phyloP scores from a whole-genome alignment of 2,113 vertebrate species.

The Epinephelus lanceolatus region DNA sequence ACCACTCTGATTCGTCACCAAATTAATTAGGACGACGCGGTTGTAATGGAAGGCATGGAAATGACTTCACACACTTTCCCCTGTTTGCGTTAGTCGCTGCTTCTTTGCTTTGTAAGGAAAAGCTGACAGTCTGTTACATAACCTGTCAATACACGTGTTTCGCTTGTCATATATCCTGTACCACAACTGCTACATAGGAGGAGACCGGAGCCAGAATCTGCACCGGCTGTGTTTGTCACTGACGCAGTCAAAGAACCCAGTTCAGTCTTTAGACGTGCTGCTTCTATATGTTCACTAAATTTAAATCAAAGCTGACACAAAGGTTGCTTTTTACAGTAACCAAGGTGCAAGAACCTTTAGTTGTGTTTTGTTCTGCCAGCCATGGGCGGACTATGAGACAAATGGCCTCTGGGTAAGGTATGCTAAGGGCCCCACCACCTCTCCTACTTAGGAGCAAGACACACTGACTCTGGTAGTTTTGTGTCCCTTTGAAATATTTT shows the following conservation, averaged over 20 bases:
- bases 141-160: conserved; percentile 31
- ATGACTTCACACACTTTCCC: neutral
- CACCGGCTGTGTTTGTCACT: neutral
- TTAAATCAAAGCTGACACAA: conserved; percentile 1
- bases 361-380: neutral
- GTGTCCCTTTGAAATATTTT: too few species aligned
- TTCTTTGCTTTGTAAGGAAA: neutral
- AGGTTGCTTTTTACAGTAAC: neutral
- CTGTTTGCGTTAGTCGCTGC: neutral
- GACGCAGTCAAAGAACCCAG: neutral
- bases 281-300: neutral
- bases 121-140: conserved; percentile 23
- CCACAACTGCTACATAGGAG: neutral
- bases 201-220: neutral
- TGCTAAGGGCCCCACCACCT: too few species aligned
- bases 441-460: too few species aligned
- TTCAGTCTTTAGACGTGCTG: neutral
- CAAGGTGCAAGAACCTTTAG: neutral
- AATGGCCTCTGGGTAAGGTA: too few species aligned
- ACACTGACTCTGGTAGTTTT: too few species aligned
- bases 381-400: too few species aligned
- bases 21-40: conserved; percentile 26
- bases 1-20: conserved; percentile 1
- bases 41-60: conserved; percentile 10
- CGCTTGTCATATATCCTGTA: conserved; percentile 13